A percentile compares a stretch with the other conserved stretches of the same genome.
Conservation (phyloP, 1,140 invertebrate species). For the Sitodiplosis mosellana region DNA sequence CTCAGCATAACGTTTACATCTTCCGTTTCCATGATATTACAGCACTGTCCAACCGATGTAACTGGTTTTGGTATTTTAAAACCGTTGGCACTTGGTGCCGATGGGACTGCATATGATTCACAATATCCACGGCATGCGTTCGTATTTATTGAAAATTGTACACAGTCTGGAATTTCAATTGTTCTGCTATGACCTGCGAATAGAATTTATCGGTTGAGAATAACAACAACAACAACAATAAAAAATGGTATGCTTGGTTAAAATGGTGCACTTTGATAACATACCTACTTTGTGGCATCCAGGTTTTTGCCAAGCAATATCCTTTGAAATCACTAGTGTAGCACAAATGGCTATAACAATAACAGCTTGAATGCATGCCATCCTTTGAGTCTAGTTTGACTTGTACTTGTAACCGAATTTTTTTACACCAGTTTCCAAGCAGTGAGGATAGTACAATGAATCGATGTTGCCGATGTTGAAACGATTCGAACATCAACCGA, state of each 20-base stretch:
- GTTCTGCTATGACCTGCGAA: slow-evolving; percentile 46
- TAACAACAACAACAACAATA: neutral
- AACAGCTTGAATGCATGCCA: no score
- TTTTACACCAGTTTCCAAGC: no score
- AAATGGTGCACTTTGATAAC: slow-evolving; percentile 5
- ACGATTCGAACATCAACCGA: no score
- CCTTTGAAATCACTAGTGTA: no score
- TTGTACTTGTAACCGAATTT: no score
- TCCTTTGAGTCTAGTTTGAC: no score
- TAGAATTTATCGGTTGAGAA: neutral
- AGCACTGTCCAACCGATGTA: slow-evolving; percentile 73
- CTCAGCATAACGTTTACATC: slow-evolving; percentile 44
- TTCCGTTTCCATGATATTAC: slow-evolving; percentile 74
- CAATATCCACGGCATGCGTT: slow-evolving; percentile 77
- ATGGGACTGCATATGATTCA: slow-evolving; percentile 55
- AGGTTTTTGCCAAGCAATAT: slow-evolving; percentile 30
- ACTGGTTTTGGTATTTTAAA: slow-evolving; percentile 31
- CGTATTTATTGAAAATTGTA: slow-evolving; percentile 65
- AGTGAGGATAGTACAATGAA: no score
- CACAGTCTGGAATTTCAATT: slow-evolving; percentile 63
- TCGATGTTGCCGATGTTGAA: no score
- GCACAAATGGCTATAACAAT: no score
- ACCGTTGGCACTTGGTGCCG: slow-evolving; percentile 43
- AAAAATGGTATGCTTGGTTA: neutral
- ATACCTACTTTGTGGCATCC: slow-evolving; percentile 43